Evolutionary conservation across 2,888 invertebrate species (phyloP).

Genomic region (Drosophila mimica): DNA sequence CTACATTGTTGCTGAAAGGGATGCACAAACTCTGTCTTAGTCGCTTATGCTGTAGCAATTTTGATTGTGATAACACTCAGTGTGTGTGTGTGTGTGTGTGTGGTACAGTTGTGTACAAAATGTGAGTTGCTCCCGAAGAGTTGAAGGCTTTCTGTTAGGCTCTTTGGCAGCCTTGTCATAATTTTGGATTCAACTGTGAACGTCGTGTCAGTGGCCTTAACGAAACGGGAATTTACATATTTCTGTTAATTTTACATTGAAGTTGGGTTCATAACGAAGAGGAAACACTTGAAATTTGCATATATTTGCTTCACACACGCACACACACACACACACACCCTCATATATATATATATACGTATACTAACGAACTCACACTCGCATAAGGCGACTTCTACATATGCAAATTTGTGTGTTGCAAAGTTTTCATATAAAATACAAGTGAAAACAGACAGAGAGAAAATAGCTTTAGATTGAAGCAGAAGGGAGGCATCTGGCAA

Average conservation of each 20-base stretch:
- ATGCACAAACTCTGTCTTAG: conserved; percentile 52
- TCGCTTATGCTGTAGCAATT: conserved; percentile 66
- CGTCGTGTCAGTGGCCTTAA: conserved; percentile 59
- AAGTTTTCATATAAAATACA: conserved; percentile 83
- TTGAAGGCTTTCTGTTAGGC: conserved; percentile 60
- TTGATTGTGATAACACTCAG: conserved; percentile 45
- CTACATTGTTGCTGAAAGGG: background rate
- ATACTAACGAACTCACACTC: conserved; percentile 25
- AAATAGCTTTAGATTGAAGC: conserved; percentile 43
- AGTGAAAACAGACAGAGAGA: conserved; percentile 74
- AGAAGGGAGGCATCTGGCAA: conserved; percentile 18
- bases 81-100: conserved; percentile 2
- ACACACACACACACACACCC: conserved; percentile 40
- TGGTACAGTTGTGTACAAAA: conserved; percentile 71
- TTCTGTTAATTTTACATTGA: conserved; percentile 83
- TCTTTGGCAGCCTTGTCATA: conserved; percentile 67
- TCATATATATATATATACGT: conserved; percentile 3
- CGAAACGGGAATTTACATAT: conserved; percentile 82
- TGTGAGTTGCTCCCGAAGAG: conserved; percentile 34
- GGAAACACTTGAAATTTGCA: conserved; percentile 84
- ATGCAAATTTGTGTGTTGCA: conserved; percentile 77
- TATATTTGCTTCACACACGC: conserved; percentile 70
- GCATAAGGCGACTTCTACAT: conserved; percentile 54
- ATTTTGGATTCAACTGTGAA: conserved; percentile 44
- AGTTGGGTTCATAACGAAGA: conserved; percentile 83